Evolutionary conservation across 2,113 vertebrate species (phyloP), one percentile per base, ranked within the genome.

Genomic region (Clinocottus analis): DNA sequence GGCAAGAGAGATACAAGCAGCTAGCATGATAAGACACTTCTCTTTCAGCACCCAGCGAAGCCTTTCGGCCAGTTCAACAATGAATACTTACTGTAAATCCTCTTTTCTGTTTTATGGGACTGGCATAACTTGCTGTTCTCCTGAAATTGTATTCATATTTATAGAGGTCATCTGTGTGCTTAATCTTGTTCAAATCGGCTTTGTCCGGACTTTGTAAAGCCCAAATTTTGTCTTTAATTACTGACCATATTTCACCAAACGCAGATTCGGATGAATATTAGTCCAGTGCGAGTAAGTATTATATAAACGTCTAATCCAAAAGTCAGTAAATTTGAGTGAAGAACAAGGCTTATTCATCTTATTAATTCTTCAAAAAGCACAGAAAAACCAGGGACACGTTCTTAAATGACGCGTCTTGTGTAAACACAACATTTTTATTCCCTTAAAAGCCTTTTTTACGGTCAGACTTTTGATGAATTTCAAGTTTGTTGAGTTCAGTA

Each of bases 151-250:
- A 60, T 27, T n/a, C 0, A 70, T 27, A 65, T 59, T 59, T 37
- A 69, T 55, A 31, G 9, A 67, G 59, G 29, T 70, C 47, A 10
- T 62, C 67, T 25, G 9, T 47, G 45, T 17, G 7, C 45, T 72
- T 67, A 25, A 80, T 45, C 33, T 45, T 56, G n/a, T 75, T 70
- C 66, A 43, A 55, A 58, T 76, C 61, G 39, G 47, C 62, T 60
- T 64, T 21, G 56, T 69, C 29, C 8, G 64, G 45, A 53, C 49
- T 55, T 27, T 68, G 10, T 60, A 33, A 45, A 69, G 12, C 37
- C 49, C 2, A 64, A 14, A 72, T 71, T 4, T 16, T 39, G 7
- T 31, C 45, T 29, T 77, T 68, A 68, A 68, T 71, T 53, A 61
- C n/a, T 13, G 43, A 37, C 6, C 65, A 75, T 75, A 55, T 72